Conservation (phyloP, 2,797 vertebrate species). For the Melanotaenia trifasciata region DNA sequence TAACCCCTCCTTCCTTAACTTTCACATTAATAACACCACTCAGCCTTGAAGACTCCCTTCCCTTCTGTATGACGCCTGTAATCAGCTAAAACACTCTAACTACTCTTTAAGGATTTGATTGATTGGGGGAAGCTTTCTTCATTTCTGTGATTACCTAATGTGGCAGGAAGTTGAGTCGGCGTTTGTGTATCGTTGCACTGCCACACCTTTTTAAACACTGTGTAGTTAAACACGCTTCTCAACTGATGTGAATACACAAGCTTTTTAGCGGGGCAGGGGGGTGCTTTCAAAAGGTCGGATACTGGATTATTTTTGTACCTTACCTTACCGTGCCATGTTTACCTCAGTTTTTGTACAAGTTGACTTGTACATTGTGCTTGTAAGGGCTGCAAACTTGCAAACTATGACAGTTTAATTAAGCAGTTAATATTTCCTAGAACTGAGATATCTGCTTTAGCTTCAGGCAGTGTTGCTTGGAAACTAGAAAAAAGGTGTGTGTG, state of each 20-base stretch:
- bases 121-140: constrained; percentile 53
- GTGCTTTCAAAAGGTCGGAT: no score
- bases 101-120: constrained; percentile 35
- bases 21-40: constrained; percentile 19
- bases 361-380: no score
- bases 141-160: constrained; percentile 46
- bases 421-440: neutral
- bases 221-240: neutral
- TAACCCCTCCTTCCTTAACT: constrained; percentile 10
- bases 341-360: no score
- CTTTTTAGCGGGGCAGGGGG: no score
- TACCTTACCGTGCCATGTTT: no score
- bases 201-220: constrained; percentile 18
- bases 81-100: constrained; percentile 53
- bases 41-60: constrained; percentile 28
- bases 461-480: no score
- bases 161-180: constrained; percentile 32
- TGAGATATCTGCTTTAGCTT: no score
- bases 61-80: constrained; percentile 32
- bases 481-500: no score
- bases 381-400: neutral
- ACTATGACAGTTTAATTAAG: neutral
- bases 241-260: neutral
- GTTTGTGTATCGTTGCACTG: constrained; percentile 15
- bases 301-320: no score